Base-by-base conservation (phyloP, 2,888 invertebrate genomes). In the Gandaritis pyraliata region DNA sequence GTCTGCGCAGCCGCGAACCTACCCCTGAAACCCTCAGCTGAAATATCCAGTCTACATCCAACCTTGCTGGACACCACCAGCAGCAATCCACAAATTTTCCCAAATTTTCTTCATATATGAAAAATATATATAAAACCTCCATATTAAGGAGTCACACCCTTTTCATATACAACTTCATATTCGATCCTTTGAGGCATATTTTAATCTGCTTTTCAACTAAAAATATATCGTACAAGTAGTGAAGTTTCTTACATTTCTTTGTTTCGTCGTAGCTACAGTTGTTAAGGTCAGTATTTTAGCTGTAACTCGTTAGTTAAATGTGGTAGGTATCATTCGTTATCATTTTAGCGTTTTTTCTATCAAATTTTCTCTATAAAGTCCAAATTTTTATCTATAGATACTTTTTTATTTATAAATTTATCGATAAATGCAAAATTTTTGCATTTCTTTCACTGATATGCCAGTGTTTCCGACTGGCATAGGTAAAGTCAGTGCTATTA, bases 141-240 rank as follows among this genome's bases (percentile, higher is more conserved):
- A 78, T 72, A 72, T 72, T 77, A 58, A 76, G 77, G 70, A 75
- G 72, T 56, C 74, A 77, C 62, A 79, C 69, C 47, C 54, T 67
- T 5, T 69, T 54, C 57, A 71, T 79, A 65, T 79, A 77, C 70
- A 76, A 83, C 67, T 83, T 81, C 66, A 81, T 83, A 58, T 84
- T 80, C 74, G 86, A 87, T 45, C 86, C 86, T 30, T 69, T 82
- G 50, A 77, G 85, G 38, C 87, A 90, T 54, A 87, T 89, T 74
- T 68, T 89, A 7, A 90, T 90, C 58, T 81, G 86, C 76, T 90
- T 92, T 68, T 91, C 91, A 23, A 90, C 90, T 0, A 90, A 92
- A 82, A 91, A 90, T 75, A 91, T 92, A 65, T 87, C 89, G 1
- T 91, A 91, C 65, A 92, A 88, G 74, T 91, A 91, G 91, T 89